These are phyloP conservation scores for Sphaerophoria taeniata DNA, from an alignment of 2,888 invertebrate genomes.

Conservation along the genomic window DNA sequence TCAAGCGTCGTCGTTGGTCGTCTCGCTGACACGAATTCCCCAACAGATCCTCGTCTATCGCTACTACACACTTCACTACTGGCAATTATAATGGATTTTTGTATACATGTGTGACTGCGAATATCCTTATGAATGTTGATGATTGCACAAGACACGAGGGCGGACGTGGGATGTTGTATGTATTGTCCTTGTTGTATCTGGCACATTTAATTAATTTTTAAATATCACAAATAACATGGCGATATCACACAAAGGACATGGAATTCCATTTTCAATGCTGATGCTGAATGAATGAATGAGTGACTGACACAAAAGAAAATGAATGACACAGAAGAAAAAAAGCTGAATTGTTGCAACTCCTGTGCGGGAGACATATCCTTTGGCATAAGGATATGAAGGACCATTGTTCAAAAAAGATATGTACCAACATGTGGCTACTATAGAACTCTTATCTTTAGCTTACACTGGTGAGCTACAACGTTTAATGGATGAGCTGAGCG, in stretches of 20 bases:
- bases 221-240: slow-evolving; percentile 68
- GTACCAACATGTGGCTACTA: slow-evolving; percentile 16
- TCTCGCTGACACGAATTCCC: background rate
- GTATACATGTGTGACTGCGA: background rate
- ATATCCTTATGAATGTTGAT: background rate
- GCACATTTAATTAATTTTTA: slow-evolving; percentile 71
- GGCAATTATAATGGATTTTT: slow-evolving; percentile 58
- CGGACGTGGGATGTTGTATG: background rate
- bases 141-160: background rate
- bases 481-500: slow-evolving; percentile 51
- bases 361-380: background rate
- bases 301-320: slow-evolving; percentile 23
- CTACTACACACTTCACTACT: slow-evolving; percentile 2
- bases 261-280: slow-evolving; percentile 27
- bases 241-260: slow-evolving; percentile 56
- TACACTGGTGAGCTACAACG: slow-evolving; percentile 21
- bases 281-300: slow-evolving; percentile 26
- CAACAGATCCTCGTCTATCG: background rate
- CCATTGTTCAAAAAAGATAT: slow-evolving; percentile 45
- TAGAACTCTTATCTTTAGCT: slow-evolving; percentile 43
- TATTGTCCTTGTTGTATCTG: slow-evolving; percentile 61
- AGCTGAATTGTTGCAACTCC: slow-evolving; percentile 8
- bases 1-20: background rate
- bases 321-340: slow-evolving; percentile 2
- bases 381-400: slow-evolving; percentile 37